phyloP scores from a whole-genome alignment of 2,888 invertebrate genomes.

The Scaptomyza cyrtandrae region DNA sequence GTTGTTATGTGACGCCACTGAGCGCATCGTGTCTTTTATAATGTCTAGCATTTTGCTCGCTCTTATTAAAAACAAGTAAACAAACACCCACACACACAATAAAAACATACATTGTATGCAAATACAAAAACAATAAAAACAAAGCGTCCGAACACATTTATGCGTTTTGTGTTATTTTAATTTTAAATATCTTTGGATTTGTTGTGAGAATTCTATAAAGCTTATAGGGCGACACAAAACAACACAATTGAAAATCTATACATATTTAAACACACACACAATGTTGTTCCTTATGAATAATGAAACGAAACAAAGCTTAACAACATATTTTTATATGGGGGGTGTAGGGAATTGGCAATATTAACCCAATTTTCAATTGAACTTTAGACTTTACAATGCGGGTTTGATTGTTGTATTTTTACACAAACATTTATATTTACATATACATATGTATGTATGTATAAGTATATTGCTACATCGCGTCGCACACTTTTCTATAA shows the following conservation, averaged over 20 bases:
- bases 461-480: background rate
- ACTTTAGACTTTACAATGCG: constrained; percentile 31
- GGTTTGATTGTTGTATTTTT: background rate
- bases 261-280: constrained; percentile 10
- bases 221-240: constrained; percentile 31
- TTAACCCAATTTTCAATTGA: constrained; percentile 40
- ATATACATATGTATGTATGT: background rate
- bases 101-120: background rate
- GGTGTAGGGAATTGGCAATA: constrained; percentile 3
- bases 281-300: constrained; percentile 20
- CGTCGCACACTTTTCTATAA: constrained; percentile 54
- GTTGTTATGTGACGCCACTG: constrained; percentile 35
- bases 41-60: constrained; percentile 38
- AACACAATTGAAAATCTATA: constrained; percentile 24
- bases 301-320: constrained; percentile 41
- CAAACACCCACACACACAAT: constrained; percentile 11
- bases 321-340: background rate
- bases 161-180: constrained; percentile 58
- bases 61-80: constrained; percentile 56
- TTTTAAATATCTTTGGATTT: constrained; percentile 54
- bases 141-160: constrained; percentile 28
- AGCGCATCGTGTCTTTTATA: constrained; percentile 23
- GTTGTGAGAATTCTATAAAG: constrained; percentile 32
- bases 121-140: constrained; percentile 6
- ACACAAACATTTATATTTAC: background rate